A percentile compares a stretch with the other conserved stretches of the same genome.
Conservation (phyloP, 2,888 invertebrate genomes). For the Parnassius apollo region DNA sequence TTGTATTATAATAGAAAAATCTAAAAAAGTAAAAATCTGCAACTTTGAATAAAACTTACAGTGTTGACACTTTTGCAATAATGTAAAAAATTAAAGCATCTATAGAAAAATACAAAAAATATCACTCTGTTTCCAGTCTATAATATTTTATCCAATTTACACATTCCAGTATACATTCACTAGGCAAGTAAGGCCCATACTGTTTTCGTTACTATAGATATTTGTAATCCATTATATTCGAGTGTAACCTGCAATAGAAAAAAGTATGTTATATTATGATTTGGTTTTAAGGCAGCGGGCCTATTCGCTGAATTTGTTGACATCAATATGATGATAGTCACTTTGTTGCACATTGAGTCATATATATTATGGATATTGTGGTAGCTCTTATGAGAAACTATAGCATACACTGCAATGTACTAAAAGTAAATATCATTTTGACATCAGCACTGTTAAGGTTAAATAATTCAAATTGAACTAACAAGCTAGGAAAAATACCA, state of each 20-base stretch:
- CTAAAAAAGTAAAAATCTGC: too few species aligned
- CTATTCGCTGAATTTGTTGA: too few species aligned
- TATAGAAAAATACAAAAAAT: slow-evolving; percentile 37
- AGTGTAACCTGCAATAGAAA: slow-evolving; percentile 72
- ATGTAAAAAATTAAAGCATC: slow-evolving; percentile 2
- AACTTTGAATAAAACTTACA: not conserved
- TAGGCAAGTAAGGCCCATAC: slow-evolving; percentile 69
- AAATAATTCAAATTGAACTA: too few species aligned
- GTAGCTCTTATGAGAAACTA: too few species aligned
- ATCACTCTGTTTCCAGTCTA: slow-evolving; percentile 37
- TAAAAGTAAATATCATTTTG: too few species aligned
- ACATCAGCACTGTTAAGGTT: too few species aligned
- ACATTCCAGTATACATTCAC: slow-evolving; percentile 23
- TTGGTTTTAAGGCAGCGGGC: not conserved
- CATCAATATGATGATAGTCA: not conserved
- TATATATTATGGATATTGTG: too few species aligned
- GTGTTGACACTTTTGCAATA: not conserved
- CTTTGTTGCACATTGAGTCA: too few species aligned
- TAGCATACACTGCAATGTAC: too few species aligned
- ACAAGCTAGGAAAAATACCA: too few species aligned
- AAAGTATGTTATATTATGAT: slow-evolving; percentile 22
- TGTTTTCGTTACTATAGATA: slow-evolving; percentile 67
- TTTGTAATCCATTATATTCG: slow-evolving; percentile 72
- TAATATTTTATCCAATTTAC: slow-evolving; percentile 12
- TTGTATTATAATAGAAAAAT: too few species aligned